Base-by-base conservation (phyloP, 2,113 vertebrate species). In the Reinhardtius hippoglossoides region DNA sequence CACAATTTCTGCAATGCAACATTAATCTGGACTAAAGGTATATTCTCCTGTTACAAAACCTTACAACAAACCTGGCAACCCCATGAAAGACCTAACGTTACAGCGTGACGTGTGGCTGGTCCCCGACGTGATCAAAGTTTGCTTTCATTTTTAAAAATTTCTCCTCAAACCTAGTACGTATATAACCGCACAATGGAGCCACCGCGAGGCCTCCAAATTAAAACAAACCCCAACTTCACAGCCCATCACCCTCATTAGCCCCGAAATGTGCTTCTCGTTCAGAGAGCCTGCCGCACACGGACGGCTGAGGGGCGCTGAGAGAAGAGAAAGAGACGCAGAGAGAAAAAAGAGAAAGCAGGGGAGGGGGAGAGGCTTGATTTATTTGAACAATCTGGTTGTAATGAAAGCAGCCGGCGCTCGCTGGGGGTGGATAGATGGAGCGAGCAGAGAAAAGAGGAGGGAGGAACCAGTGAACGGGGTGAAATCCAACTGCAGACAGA, bases 331-430 rank as follows among this genome's bases (percentile, higher is more conserved):
- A 62, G n/a, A 69, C 16, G 0, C 18, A 52, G 54, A 67, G 20
- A 66, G 37, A 50, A 42, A 42, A 42, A 42, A 42, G 10, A 42
- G 40, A 42, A 42, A 42, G 40, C 40, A 20, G 21, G 9, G 56
- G 35, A 2, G 44, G 24, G 59, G 58, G 59, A 18, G 56, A 52
- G 63, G 73, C 27, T 67, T 85, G 70, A 91, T 88, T 92, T 85
- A 91, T 92, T 83, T 73, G 67, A 84, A 86, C 86, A 92, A 89
- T 91, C 89, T 93, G 90, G 80, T 87, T 71, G 76, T 88, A 90
- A 91, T 93, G 83, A 89, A 90, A 83, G 62, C 59, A 79, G 72
- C 60, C 61, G 48, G 63, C 55, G 75, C 59, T 85, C 64, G 76
- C 71, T 87, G 76, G 80, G 72, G 86, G 85, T 87, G 82, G 81